Base-by-base conservation (phyloP, 2,113 vertebrate species). In the Sapajus apella region DNA sequence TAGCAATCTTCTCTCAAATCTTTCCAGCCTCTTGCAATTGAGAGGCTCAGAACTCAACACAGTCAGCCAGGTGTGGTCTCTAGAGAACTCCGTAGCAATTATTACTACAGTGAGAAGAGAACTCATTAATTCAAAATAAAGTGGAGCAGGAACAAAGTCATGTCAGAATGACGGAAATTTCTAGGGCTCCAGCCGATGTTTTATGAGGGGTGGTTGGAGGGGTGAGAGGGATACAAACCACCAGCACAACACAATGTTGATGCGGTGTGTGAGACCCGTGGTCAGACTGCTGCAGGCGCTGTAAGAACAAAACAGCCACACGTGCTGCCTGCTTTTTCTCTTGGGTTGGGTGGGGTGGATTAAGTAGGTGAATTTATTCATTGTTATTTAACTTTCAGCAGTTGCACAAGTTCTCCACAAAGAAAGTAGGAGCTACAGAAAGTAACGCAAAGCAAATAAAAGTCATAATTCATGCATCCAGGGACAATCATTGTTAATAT, bases 121-220 rank as follows among this genome's bases (percentile, higher is more conserved):
- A 90, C 94, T 97, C 95, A 95, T 88, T 92, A 95, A 87, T 77
- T 95, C 92, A 77, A 73, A 95, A 94, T 50, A 75, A 52, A 92
- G 55, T 55, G 35, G 50, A 81, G 35, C 79, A 61, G 75, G 75
- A 96, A 95, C 32, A 86, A 94, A 96, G 76, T n/a, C 45, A 72
- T 86, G 72, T 95, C 94, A 92, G 80, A 87, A 88, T 27, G 81
- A 52, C 50, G 66, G 87, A 81, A 77, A 79, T 84, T 50, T 91
- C 94, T 43, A 61, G 47, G 45, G 64, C 85, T 66, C 8, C 2
- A 47, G 43, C 25, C 0, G 5, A 55, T 56, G 14, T 8, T 11
- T 8, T 18, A 61, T 5, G 37, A 89, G 35, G 12, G 18, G 0
- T 5, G 0, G 32, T 5, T 13, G 20, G 21, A 32, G 5, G 30